phyloP scores from a whole-genome alignment of 2,797 vertebrate genomes.

The Todus mexicanus region DNA sequence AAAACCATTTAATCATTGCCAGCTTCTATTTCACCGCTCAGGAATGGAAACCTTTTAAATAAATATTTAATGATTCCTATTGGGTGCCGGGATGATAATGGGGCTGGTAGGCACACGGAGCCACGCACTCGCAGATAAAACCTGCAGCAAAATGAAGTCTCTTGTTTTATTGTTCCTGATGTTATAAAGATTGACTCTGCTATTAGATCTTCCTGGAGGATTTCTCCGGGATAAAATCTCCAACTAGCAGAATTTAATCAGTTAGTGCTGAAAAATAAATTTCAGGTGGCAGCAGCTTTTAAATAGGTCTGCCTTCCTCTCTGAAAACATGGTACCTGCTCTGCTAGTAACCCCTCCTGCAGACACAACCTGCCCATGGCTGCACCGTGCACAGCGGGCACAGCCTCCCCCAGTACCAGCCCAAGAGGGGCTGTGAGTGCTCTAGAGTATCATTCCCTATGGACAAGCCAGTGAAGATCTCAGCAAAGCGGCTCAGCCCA shows the following conservation, averaged over 20 bases:
- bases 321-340: not conserved
- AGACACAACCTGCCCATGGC: not conserved
- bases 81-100: not conserved
- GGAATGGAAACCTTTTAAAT: constrained; percentile 2
- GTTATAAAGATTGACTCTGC: constrained; percentile 43
- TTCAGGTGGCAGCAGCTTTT: not conserved
- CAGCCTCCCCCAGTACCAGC: accelerated
- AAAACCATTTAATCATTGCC: not conserved
- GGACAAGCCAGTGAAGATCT: not conserved
- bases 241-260: not conserved
- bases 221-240: not conserved
- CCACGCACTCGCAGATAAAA: not conserved
- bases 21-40: not conserved
- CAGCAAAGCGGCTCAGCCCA: accelerated
- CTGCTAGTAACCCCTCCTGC: not conserved
- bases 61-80: not conserved
- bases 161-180: not conserved
- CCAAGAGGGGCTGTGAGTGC: not conserved
- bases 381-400: accelerated
- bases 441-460: not conserved
- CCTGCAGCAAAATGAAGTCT: not conserved
- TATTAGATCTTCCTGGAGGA: constrained; percentile 22
- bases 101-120: not conserved
- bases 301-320: not conserved
- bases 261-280: constrained; percentile 5